These are phyloP conservation scores for Adineta ricciae DNA, from an alignment of 2,888 invertebrate species.

Conservation along the genomic window DNA sequence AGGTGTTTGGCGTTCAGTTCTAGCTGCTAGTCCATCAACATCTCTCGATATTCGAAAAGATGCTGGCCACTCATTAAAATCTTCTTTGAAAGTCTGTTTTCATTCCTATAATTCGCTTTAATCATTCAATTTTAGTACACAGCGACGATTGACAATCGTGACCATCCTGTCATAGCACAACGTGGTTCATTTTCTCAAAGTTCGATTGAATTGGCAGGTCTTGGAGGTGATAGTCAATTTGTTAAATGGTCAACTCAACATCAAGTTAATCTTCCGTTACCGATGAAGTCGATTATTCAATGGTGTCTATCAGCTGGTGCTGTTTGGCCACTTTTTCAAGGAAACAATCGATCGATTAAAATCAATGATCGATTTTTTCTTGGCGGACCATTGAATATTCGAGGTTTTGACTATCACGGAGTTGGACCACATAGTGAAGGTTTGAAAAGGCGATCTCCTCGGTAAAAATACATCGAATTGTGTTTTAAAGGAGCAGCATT, in stretches of 20 bases:
- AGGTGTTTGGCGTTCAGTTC: constrained; percentile 67
- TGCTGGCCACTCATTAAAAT: constrained; percentile 78
- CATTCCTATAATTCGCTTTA: no score
- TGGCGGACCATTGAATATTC: constrained; percentile 75
- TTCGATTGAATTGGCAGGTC: constrained; percentile 65
- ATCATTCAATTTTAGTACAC: constrained; percentile 61
- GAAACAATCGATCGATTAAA: background rate
- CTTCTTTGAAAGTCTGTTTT: constrained; percentile 55
- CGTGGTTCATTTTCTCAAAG: constrained; percentile 61
- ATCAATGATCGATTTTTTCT: constrained; percentile 65
- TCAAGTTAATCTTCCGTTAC: constrained; percentile 1
- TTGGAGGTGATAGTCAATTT: constrained; percentile 84
- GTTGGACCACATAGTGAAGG: constrained; percentile 73
- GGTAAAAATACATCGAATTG: no score
- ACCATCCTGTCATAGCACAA: constrained; percentile 69
- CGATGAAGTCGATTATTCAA: constrained; percentile 50
- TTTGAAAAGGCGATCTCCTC: no score
- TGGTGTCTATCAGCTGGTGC: constrained; percentile 62
- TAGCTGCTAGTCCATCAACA: constrained; percentile 61
- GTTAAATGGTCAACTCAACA: constrained; percentile 54
- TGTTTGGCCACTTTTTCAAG: constrained; percentile 48
- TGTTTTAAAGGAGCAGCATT: constrained; percentile 47
- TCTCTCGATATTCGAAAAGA: constrained; percentile 78
- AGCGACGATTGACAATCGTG: constrained; percentile 66
- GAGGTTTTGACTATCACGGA: constrained; percentile 67